These are phyloP conservation scores for Zeus faber DNA, from an alignment of 2,113 vertebrate species.

Conservation along the genomic window DNA sequence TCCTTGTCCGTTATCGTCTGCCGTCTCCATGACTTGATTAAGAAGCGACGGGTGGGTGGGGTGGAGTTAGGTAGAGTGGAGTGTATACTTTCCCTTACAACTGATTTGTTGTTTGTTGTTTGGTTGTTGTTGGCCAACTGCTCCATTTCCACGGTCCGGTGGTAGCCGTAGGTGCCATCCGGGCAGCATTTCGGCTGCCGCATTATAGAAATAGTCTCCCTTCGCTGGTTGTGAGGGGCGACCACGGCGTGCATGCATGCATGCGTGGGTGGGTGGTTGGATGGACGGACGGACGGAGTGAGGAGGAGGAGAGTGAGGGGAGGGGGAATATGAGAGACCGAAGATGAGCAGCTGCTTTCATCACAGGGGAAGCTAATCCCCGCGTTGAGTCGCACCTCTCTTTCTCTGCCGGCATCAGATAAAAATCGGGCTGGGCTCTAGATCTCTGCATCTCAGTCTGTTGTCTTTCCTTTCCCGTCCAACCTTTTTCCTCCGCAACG, in stretches of 20 bases:
- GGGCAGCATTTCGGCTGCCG: background rate
- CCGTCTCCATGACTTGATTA: too few relatives aligned
- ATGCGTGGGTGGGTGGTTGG: slow-evolving; percentile 58
- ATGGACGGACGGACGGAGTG: slow-evolving; percentile 31
- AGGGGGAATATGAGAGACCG: slow-evolving; percentile 32
- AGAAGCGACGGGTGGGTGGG: too few relatives aligned
- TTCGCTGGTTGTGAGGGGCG: slow-evolving; percentile 57
- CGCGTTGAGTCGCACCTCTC: slow-evolving; percentile 44
- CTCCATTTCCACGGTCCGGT: too few relatives aligned
- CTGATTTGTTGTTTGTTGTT: too few relatives aligned
- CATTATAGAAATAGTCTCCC: slow-evolving; percentile 44
- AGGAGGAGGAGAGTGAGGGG: slow-evolving; percentile 32
- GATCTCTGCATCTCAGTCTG: background rate
- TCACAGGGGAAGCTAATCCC: slow-evolving; percentile 63
- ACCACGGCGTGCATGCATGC: slow-evolving; percentile 59
- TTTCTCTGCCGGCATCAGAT: slow-evolving; percentile 21
- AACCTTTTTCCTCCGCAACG: too few relatives aligned
- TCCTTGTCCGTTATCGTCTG: too few relatives aligned
- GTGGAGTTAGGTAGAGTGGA: too few relatives aligned
- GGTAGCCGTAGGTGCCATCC: too few relatives aligned
- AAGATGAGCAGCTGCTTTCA: slow-evolving; percentile 68
- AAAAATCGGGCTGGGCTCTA: too few relatives aligned
- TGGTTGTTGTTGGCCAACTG: too few relatives aligned
- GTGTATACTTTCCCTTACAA: too few relatives aligned
- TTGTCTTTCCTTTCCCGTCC: background rate